Conservation (phyloP, 1,140 invertebrate species). For the Drosophila mayri region DNA sequence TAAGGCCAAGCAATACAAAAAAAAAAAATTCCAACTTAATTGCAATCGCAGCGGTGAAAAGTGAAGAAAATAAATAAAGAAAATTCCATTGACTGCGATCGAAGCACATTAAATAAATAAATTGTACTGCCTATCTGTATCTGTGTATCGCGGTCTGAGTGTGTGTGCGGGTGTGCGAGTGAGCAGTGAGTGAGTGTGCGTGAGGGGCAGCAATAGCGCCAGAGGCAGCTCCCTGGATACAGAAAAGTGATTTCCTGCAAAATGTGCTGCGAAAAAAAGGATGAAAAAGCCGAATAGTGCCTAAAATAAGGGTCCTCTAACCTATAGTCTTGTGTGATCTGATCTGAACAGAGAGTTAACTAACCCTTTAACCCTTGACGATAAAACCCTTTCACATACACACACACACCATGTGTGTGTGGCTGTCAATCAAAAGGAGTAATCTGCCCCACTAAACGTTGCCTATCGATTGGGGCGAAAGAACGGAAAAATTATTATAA, state of each 20-base stretch:
- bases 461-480: constrained; percentile 74
- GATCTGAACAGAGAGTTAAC: constrained; percentile 10
- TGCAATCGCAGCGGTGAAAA: constrained; percentile 46
- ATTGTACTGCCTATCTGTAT: constrained; percentile 2
- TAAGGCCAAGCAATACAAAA: constrained; percentile 42
- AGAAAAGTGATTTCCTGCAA: constrained; percentile 84
- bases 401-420: not conserved
- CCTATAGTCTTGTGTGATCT: not conserved
- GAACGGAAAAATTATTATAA: constrained; percentile 81
- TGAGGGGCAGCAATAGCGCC: constrained; percentile 73
- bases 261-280: constrained; percentile 54
- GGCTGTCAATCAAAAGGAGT: constrained; percentile 38
- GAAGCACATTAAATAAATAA: constrained; percentile 35
- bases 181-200: constrained; percentile 48
- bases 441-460: constrained; percentile 47
- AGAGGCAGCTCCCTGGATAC: constrained; percentile 79
- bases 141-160: constrained; percentile 20
- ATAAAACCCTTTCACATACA: not conserved
- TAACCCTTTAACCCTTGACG: not conserved
- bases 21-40: constrained; percentile 57
- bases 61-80: constrained; percentile 16
- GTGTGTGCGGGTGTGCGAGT: constrained; percentile 24
- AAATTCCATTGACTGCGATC: constrained; percentile 30
- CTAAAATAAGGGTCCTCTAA: not conserved
- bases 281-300: constrained; percentile 30